Evolutionary conservation across 92 coral and sea anemone species (phyloP).

Genomic region (Chrysogorgia sp.): DNA sequence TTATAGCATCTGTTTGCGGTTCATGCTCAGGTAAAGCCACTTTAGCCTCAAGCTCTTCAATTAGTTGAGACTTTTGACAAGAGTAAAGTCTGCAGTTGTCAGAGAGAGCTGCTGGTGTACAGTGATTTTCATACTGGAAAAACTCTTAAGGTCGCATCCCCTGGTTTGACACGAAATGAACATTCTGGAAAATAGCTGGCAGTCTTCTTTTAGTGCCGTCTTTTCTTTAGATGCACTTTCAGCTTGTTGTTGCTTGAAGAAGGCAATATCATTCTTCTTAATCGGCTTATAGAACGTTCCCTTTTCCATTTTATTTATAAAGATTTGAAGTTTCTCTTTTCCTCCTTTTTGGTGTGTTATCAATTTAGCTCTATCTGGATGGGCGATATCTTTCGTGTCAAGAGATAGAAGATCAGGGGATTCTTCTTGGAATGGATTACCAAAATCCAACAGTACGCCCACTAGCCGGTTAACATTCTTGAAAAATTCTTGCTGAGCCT

Average conservation of each 20-base stretch:
- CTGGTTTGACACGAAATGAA: constrained; percentile 61
- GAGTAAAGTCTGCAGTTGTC: constrained; percentile 54
- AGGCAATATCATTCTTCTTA: constrained; percentile 48
- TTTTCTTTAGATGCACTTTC: constrained; percentile 51
- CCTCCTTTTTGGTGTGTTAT: constrained; percentile 48
- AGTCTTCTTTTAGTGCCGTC: constrained; percentile 48
- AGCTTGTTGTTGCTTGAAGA: constrained; percentile 45
- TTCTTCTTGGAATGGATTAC: constrained; percentile 57
- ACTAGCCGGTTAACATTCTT: constrained; percentile 33
- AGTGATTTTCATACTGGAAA: constrained; percentile 51
- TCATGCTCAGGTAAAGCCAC: constrained; percentile 45
- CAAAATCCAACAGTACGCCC: constrained; percentile 41
- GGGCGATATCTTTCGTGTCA: constrained; percentile 56
- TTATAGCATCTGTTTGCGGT: constrained; percentile 51
- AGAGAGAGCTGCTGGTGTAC: constrained; percentile 39
- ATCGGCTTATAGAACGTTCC: constrained; percentile 53
- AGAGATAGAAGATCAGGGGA: constrained; percentile 49
- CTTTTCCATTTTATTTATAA: constrained; percentile 27
- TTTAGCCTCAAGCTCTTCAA: constrained; percentile 44
- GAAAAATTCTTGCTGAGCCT: constrained; percentile 21
- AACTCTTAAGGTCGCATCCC: constrained; percentile 57
- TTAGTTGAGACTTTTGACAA: constrained; percentile 57
- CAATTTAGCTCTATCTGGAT: constrained; percentile 50
- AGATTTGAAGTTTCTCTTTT: constrained; percentile 32
- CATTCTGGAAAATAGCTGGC: constrained; percentile 49